Conservation (phyloP, 2,888 invertebrate species). For the Epistrophella euchroma region DNA sequence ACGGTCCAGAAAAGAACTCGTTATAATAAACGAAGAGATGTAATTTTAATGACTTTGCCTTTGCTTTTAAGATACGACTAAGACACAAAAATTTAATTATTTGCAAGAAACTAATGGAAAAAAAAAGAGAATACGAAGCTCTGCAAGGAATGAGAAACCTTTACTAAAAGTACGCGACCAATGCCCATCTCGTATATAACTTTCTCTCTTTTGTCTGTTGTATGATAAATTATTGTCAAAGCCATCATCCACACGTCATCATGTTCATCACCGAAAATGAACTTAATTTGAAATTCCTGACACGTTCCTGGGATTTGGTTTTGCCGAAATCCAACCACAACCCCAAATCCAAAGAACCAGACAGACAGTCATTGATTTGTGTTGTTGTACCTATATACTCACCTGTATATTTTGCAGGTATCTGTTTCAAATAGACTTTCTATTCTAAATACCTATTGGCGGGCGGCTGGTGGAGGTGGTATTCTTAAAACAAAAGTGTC, state of each 20-base stretch:
- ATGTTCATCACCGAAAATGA: slow-evolving; percentile 25
- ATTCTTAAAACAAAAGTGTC: slow-evolving; percentile 13
- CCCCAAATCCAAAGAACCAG: neutral
- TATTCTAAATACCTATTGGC: neutral
- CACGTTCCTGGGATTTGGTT: slow-evolving; percentile 44
- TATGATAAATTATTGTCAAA: slow-evolving; percentile 14
- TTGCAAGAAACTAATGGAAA: slow-evolving; percentile 5
- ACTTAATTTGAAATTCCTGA: slow-evolving; percentile 35
- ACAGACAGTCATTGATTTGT: slow-evolving; percentile 33
- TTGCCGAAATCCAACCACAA: slow-evolving; percentile 19
- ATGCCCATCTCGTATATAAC: neutral
- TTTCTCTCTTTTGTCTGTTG: neutral
- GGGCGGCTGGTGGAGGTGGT: neutral
- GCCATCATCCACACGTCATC: slow-evolving; percentile 14
- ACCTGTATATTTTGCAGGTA: neutral
- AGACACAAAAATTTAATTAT: slow-evolving; percentile 28
- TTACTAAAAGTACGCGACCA: neutral
- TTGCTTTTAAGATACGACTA: neutral
- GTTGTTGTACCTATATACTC: neutral
- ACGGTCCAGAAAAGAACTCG: neutral
- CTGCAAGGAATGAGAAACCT: neutral
- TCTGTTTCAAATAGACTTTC: neutral
- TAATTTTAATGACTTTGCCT: neutral
- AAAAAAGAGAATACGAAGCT: neutral
- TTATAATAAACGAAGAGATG: neutral